Percentiles rank a stretch among this genome's conserved stretches.
phyloP scores from a whole-genome alignment of 2,888 invertebrate genomes.

The Meloe dianella region DNA sequence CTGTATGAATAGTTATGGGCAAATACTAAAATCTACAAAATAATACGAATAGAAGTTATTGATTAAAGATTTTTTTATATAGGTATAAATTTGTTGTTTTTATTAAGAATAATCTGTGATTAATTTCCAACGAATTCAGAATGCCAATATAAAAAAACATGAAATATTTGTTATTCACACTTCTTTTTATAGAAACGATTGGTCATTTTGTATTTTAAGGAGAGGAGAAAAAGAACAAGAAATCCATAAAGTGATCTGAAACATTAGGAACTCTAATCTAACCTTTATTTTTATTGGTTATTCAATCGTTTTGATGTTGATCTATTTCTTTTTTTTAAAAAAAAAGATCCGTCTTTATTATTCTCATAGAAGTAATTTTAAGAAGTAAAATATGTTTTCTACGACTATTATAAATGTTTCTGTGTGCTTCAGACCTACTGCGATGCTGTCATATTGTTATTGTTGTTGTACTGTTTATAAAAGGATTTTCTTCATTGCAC shows the following conservation, averaged over 20 bases:
- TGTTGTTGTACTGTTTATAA: slow-evolving; percentile 10
- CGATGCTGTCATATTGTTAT: slow-evolving; percentile 47
- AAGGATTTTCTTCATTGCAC: not conserved
- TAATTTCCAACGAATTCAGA: not conserved
- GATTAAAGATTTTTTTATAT: too few species aligned
- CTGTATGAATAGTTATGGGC: too few species aligned
- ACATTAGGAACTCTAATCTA: not conserved
- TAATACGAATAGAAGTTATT: too few species aligned
- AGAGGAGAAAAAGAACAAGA: not conserved
- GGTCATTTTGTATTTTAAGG: not conserved
- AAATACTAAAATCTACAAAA: too few species aligned
- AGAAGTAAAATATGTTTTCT: not conserved
- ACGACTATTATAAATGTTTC: slow-evolving; percentile 1
- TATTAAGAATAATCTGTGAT: not conserved
- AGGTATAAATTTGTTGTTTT: not conserved
- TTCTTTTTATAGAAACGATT: not conserved
- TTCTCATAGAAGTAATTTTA: not conserved
- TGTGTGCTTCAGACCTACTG: slow-evolving; percentile 40
- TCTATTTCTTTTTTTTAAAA: not conserved
- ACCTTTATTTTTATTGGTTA: not conserved
- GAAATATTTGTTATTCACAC: not conserved
- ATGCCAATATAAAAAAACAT: not conserved
- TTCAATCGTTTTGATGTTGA: not conserved
- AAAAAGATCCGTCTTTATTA: not conserved
- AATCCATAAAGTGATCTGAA: not conserved